Conservation (phyloP, 1,140 invertebrate genomes). For the Ostrea denselamellosa region DNA sequence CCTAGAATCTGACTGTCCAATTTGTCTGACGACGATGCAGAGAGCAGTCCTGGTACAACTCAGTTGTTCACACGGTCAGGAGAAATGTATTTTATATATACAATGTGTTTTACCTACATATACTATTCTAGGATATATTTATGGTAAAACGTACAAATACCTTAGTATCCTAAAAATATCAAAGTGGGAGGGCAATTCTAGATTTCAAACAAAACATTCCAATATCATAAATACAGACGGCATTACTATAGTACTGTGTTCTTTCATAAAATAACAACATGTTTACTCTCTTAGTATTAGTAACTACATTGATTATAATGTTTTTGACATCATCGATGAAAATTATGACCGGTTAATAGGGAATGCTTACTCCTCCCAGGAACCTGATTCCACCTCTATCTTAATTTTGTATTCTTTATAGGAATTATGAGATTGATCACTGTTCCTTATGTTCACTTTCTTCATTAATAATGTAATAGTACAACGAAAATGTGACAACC, state of each 20-base stretch:
- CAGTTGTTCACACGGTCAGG: background rate
- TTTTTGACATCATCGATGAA: no score
- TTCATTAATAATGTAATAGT: background rate
- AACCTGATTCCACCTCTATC: no score
- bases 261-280: no score
- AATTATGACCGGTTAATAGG: no score
- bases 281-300: no score
- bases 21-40: constrained; percentile 3
- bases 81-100: background rate
- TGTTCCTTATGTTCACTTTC: background rate
- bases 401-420: no score
- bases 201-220: background rate
- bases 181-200: no score
- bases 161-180: no score
- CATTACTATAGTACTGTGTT: no score
- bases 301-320: no score
- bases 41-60: background rate
- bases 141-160: background rate
- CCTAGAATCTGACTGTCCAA: background rate
- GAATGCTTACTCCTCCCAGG: no score
- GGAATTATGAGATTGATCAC: background rate
- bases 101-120: background rate
- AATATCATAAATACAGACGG: background rate
- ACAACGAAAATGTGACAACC: no score
- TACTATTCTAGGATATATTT: background rate